phyloP scores from a whole-genome alignment of 2,888 invertebrate species.

The Eristalis intricaria region DNA sequence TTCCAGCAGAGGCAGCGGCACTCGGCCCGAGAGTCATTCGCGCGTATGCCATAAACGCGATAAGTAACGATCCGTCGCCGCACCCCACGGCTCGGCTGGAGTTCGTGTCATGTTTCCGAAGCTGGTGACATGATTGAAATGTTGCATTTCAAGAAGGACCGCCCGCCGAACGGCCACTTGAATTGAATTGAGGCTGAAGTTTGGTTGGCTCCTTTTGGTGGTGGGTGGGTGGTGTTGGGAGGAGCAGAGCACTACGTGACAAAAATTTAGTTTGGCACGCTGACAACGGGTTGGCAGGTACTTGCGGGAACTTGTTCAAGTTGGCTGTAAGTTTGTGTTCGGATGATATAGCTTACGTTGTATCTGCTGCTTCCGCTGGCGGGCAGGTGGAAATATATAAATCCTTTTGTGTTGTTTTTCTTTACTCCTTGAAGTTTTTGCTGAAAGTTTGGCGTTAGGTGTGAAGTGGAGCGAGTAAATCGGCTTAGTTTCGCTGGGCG shows the following conservation, averaged over 20 bases:
- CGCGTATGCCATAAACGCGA: conserved; percentile 54
- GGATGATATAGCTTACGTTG: conserved; percentile 28
- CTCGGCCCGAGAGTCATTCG: conserved; percentile 33
- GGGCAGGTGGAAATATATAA: conserved; percentile 47
- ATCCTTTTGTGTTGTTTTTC: conserved; percentile 36
- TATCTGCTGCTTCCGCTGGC: conserved; percentile 15
- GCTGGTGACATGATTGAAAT: conserved; percentile 56
- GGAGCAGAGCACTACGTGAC: conserved; percentile 52
- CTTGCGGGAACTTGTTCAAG: conserved; percentile 50
- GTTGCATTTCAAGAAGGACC: conserved; percentile 42
- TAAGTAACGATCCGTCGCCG: conserved; percentile 24
- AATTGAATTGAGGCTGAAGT: background rate
- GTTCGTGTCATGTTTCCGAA: conserved; percentile 15
- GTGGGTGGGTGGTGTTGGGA: background rate
- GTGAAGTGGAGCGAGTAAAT: background rate
- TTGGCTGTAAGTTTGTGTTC: conserved; percentile 49
- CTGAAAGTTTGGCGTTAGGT: background rate
- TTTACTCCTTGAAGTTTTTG: background rate
- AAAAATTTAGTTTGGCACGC: conserved; percentile 54
- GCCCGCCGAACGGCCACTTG: background rate
- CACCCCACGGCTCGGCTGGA: no score
- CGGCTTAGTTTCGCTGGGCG: background rate
- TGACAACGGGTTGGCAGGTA: conserved; percentile 24
- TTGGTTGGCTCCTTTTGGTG: no score
- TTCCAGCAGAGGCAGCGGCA: conserved; percentile 31